A percentile compares a stretch with the other conserved stretches of the same genome.
These are phyloP conservation scores for Hyaena hyaena DNA, from an alignment of 2,113 vertebrate genomes.

Conservation along the genomic window DNA sequence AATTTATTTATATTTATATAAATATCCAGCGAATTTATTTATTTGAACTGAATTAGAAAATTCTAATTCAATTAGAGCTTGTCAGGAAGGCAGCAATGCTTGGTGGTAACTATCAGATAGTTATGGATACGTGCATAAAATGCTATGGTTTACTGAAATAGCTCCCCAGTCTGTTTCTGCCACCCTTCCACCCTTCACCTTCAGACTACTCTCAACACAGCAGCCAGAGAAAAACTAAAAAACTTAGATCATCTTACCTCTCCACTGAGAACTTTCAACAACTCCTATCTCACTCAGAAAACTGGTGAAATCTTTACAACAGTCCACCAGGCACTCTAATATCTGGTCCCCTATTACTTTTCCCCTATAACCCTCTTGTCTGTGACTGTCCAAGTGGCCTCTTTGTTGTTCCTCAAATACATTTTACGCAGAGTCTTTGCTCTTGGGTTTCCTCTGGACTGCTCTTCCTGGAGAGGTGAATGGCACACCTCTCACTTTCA, in stretches of 20 bases:
- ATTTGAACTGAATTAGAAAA: slow-evolving; percentile 37
- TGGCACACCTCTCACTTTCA: neutral
- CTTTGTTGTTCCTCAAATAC: neutral
- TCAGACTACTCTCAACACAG: neutral
- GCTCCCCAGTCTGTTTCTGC: neutral
- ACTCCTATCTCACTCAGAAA: neutral
- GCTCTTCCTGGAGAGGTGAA: neutral
- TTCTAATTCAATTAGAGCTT: slow-evolving; percentile 17
- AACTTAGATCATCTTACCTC: neutral
- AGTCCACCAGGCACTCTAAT: neutral
- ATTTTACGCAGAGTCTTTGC: neutral
- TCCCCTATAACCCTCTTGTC: neutral
- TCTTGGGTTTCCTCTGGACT: neutral
- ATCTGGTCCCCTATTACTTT: neutral
- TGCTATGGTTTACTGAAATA: neutral
- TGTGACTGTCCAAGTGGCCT: neutral
- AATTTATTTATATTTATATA: neutral
- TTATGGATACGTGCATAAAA: neutral
- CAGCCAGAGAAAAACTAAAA: neutral
- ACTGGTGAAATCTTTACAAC: neutral
- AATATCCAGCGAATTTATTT: neutral
- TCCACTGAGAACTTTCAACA: neutral
- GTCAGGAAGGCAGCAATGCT: slow-evolving; percentile 22
- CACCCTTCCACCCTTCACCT: neutral
- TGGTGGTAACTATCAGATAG: neutral